phyloP scores from a whole-genome alignment of 2,888 invertebrate genomes.

The Spodoptera picta region DNA sequence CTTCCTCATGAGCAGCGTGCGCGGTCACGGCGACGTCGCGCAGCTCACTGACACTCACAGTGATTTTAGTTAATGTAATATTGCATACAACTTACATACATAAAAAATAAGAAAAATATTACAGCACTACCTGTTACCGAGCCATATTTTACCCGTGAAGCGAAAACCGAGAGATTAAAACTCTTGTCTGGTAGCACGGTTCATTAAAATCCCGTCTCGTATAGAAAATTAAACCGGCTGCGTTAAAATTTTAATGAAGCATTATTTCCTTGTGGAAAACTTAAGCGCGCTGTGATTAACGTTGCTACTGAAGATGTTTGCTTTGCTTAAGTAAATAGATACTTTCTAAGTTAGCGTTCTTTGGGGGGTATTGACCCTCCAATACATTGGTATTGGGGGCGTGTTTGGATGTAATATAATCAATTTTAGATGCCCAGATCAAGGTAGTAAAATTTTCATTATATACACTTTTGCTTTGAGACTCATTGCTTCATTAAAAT shows the following conservation, averaged over 20 bases:
- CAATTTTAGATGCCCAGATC: too few relatives aligned
- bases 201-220: conserved; percentile 71
- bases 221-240: conserved; percentile 72
- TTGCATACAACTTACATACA: background rate
- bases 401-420: too few relatives aligned
- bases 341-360: conserved; percentile 42
- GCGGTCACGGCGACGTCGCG: too few relatives aligned
- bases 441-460: too few relatives aligned
- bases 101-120: conserved; percentile 5
- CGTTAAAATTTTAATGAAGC: conserved; percentile 76
- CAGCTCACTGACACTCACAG: too few relatives aligned
- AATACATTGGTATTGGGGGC: too few relatives aligned
- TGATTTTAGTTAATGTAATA: too few relatives aligned
- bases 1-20: too few relatives aligned
- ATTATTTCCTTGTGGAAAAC: conserved; percentile 71
- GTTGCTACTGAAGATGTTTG: conserved; percentile 56
- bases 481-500: too few relatives aligned
- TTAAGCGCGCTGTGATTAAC: conserved; percentile 71
- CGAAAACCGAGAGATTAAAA: conserved; percentile 69
- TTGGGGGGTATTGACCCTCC: too few relatives aligned
- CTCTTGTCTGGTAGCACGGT: conserved; percentile 70
- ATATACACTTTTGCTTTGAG: too few relatives aligned
- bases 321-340: conserved; percentile 46
- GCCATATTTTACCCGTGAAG: conserved; percentile 37
- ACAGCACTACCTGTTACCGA: conserved; percentile 27